Conservation (phyloP, 1,140 invertebrate genomes). For the Trichogramma pretiosum region DNA sequence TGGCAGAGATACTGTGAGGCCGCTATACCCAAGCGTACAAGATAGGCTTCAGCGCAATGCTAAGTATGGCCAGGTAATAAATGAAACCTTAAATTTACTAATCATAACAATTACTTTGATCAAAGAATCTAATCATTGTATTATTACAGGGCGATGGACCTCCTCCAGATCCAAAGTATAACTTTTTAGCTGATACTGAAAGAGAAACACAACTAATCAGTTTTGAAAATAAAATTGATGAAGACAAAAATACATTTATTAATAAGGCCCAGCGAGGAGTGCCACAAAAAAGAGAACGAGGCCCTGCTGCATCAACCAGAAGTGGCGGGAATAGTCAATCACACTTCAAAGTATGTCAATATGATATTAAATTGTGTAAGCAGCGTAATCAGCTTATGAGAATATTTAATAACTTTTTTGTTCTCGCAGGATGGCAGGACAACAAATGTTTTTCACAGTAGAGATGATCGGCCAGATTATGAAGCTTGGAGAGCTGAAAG, state of each 20-base stretch:
- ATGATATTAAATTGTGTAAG: no score
- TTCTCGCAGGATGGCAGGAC: constrained; percentile 20
- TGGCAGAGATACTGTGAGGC: no score
- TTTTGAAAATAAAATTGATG: constrained; percentile 23
- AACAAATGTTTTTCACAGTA: constrained; percentile 15
- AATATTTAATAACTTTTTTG: neutral
- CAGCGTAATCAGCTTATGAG: no score
- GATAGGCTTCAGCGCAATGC: constrained; percentile 28
- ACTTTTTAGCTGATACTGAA: constrained; percentile 44
- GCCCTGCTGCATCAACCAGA: no score
- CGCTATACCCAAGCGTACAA: no score
- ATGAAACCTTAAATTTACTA: constrained; percentile 2
- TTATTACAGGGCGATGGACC: constrained; percentile 37
- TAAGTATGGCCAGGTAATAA: constrained; percentile 33
- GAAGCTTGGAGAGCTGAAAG: constrained; percentile 45
- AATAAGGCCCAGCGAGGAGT: constrained; percentile 23
- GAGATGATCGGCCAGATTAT: constrained; percentile 37
- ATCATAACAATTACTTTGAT: constrained; percentile 10
- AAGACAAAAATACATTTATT: constrained; percentile 27
- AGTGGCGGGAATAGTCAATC: constrained; percentile 24
- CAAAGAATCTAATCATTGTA: constrained; percentile 7
- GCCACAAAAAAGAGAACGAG: constrained; percentile 26
- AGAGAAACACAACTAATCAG: constrained; percentile 30
- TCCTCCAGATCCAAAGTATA: constrained; percentile 46
- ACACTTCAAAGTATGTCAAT: constrained; percentile 25